Base-by-base conservation (phyloP, 2,888 invertebrate species). In the Pteria penguin region DNA sequence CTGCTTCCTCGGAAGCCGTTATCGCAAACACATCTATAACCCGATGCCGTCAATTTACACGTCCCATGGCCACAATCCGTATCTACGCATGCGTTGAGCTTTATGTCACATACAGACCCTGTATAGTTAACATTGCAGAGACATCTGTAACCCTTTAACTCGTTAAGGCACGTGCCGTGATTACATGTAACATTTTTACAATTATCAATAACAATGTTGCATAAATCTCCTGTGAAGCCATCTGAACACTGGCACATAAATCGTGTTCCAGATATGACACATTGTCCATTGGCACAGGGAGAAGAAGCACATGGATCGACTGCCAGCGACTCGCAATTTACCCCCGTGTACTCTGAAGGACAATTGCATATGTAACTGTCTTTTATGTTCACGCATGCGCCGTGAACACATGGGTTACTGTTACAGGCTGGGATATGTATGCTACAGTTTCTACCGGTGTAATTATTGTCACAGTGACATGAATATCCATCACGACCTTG, bases 241-340 rank as follows among this genome's bases (percentile, higher is more conserved):
- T 32, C 45, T 26, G 32, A 26, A 58, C 84, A 84, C 2, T 67
- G 29, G 57, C 84, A 84, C 1, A 4, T 22, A 31, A 32, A 73
- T 36, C 74, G 69, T 4, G 52, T 18, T 32, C 65, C 55, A 4
- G 52, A 52, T 2, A 52, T 31, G 18, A 33, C 31, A 55, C 84
- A 84, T 5, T 54, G 31, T 0, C 84, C 84, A 31, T 82, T 72
- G 4, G 71, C 63, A 62, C 84, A 84, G 5, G 84, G 80, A 57
- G 69, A 67, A 26, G 68, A 70, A 18, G 67, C 22, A 61, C 84
- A 84, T n/a, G 73, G 69, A 52, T 84, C 70, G 55, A 72, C n/a
- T 8, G 72, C 57, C 4, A 65, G 55, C 4, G 31, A 36, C 11
- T 79, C 76, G 69, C 84, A 84, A 27, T 79, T 66, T 32, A 29